Conservation (phyloP, 2,797 vertebrate species). For the Pangasius macronema region DNA sequence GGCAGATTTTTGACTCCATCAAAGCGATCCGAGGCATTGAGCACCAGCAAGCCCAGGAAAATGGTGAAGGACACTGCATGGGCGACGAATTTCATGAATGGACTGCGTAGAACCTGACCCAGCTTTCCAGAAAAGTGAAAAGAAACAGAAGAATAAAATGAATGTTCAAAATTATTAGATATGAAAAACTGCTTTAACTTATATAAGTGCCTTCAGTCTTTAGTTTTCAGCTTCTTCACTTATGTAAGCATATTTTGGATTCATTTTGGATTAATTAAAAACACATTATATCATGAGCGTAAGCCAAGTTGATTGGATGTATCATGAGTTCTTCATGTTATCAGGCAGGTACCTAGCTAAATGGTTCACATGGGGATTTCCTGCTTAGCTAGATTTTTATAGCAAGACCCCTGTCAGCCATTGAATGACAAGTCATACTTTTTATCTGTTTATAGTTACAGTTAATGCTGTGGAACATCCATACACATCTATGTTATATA, state of each 20-base stretch:
- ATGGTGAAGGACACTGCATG: slow-evolving; percentile 87
- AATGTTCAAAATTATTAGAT: neutral
- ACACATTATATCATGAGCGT: neutral
- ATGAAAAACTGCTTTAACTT: neutral
- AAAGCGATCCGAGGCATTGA: slow-evolving; percentile 86
- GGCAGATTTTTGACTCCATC: slow-evolving; percentile 82
- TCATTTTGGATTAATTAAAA: neutral
- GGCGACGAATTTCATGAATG: slow-evolving; percentile 89
- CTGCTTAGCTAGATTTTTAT: neutral
- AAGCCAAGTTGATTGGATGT: neutral
- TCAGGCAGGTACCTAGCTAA: neutral
- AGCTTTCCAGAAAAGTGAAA: slow-evolving; percentile 66
- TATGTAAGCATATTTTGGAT: neutral
- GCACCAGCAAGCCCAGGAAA: slow-evolving; percentile 83
- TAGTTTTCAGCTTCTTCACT: neutral
- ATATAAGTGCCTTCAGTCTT: neutral
- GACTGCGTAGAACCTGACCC: slow-evolving; percentile 83
- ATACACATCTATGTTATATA: neutral
- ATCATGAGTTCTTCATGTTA: neutral
- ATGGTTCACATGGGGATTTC: neutral
- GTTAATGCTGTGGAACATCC: neutral
- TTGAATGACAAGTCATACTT: neutral
- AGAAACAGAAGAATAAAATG: neutral
- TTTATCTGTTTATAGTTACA: neutral
- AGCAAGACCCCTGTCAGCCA: neutral